Conservation (phyloP, 2,113 vertebrate species). For the Cephalopterus ornatus region DNA sequence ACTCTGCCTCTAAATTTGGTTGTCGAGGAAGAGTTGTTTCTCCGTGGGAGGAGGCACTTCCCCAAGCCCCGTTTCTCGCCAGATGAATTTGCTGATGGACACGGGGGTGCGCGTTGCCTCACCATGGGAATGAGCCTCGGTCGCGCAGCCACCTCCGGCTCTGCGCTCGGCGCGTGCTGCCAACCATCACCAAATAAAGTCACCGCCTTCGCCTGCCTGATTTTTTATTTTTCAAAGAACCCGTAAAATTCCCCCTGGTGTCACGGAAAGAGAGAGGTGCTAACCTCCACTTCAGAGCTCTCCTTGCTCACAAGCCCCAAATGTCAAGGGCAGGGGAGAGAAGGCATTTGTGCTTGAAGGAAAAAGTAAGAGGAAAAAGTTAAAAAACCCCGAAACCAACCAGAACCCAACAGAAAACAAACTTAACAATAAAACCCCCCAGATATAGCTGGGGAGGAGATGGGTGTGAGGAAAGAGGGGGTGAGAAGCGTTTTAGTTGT, state of each 20-base stretch:
- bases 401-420: background rate
- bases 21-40: background rate
- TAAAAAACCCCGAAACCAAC: background rate
- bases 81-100: background rate
- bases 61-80: background rate
- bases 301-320: background rate
- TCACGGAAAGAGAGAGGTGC: background rate
- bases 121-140: background rate
- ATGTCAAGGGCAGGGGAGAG: background rate
- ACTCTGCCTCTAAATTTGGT: background rate
- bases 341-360: background rate
- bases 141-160: background rate
- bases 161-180: background rate
- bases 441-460: background rate
- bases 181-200: background rate
- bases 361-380: background rate
- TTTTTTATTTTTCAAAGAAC: background rate
- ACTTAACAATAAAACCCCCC: background rate
- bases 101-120: background rate
- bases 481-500: background rate
- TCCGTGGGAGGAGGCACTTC: background rate
- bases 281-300: background rate
- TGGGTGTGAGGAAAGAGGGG: background rate
- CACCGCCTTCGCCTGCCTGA: background rate
- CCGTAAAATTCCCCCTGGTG: background rate